These are phyloP conservation scores for Oxygymnocypris stewartii DNA, from an alignment of 2,113 vertebrate species.

Conservation along the genomic window DNA sequence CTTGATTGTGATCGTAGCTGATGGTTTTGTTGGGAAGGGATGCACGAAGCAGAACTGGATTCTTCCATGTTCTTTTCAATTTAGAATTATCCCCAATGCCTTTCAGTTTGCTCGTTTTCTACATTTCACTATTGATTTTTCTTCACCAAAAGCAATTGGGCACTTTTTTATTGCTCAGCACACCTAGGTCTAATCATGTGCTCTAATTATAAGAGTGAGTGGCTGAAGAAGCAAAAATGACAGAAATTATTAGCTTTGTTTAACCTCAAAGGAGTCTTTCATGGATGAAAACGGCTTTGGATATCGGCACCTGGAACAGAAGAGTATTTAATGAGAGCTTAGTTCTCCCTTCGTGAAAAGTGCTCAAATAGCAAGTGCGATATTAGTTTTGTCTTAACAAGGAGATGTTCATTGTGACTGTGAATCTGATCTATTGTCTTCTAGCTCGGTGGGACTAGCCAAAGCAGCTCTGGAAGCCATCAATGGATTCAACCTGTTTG, in stretches of 20 bases:
- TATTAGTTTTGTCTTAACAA: background rate
- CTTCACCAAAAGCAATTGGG: conserved; percentile 52
- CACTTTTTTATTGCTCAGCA: conserved; percentile 56
- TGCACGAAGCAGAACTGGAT: background rate
- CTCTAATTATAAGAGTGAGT: conserved; percentile 31
- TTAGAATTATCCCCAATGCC: conserved; percentile 44
- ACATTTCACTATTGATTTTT: conserved; percentile 52
- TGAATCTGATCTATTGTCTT: conserved; percentile 47
- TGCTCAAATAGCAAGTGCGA: background rate
- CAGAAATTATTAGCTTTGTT: conserved; percentile 47
- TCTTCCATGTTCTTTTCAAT: conserved; percentile 29
- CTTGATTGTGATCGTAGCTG: conserved; percentile 37
- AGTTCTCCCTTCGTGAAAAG: background rate
- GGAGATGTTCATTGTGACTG: background rate
- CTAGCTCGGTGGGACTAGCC: conserved; percentile 93
- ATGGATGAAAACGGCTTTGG: conserved; percentile 7
- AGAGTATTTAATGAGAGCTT: conserved; percentile 17
- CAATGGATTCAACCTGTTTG: conserved; percentile 98
- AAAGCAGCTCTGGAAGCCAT: conserved; percentile 98
- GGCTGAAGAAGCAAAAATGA: conserved; percentile 38
- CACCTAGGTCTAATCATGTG: conserved; percentile 24
- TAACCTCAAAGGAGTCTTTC: conserved; percentile 35
- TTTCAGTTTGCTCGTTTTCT: conserved; percentile 44
- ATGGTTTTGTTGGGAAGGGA: conserved; percentile 1
- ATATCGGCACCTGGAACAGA: conserved; percentile 41